phyloP scores from a whole-genome alignment of 2,797 vertebrate species.

The Saguinus oedipus region DNA sequence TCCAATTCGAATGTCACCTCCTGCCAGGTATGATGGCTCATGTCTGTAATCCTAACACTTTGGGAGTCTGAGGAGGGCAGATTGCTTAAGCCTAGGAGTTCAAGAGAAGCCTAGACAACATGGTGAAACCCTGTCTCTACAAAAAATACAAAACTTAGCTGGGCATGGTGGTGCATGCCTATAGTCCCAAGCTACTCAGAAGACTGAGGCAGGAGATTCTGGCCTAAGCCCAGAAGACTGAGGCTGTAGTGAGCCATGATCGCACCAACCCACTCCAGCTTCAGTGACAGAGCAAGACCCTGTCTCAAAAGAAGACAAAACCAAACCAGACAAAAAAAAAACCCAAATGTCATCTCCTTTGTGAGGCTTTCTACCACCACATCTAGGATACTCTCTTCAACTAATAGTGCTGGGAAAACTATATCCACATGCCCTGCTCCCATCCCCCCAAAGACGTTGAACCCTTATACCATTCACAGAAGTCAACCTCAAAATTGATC shows the following conservation, averaged over 20 bases:
- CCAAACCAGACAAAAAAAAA: neutral
- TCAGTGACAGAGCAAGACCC: neutral
- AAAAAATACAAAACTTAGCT: neutral
- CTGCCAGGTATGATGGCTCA: neutral
- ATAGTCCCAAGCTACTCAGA: neutral
- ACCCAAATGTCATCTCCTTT: neutral
- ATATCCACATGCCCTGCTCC: neutral
- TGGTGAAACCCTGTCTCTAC: neutral
- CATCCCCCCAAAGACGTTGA: neutral
- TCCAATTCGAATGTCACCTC: neutral
- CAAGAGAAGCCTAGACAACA: neutral
- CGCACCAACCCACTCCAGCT: neutral
- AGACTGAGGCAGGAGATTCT: neutral
- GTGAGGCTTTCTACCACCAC: neutral
- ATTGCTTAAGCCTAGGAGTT: neutral
- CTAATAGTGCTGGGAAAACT: neutral
- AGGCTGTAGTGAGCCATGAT: neutral
- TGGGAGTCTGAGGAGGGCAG: neutral
- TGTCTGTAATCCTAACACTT: neutral
- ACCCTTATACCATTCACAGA: neutral
- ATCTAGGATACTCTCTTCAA: neutral
- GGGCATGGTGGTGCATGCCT: neutral
- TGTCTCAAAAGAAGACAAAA: neutral
- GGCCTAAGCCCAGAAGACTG: neutral
- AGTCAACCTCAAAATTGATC: neutral